Conservation (phyloP, 2,888 invertebrate species). For the Euzophera pinguis region DNA sequence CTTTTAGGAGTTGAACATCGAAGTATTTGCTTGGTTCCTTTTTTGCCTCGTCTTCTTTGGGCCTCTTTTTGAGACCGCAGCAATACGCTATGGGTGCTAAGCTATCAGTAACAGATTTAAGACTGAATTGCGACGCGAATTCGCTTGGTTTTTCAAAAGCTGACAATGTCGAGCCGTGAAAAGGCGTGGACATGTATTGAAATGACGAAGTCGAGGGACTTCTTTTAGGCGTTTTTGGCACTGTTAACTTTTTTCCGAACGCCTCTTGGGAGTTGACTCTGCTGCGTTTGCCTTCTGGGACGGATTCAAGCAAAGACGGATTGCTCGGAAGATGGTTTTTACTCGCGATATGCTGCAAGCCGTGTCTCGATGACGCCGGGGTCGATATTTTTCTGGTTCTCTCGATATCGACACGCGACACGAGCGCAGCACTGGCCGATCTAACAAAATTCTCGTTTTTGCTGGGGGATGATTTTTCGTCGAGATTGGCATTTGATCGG, state of each 20-base stretch:
- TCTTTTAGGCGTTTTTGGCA: slow-evolving; percentile 79
- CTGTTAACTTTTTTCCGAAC: slow-evolving; percentile 57
- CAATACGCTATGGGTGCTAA: slow-evolving; percentile 67
- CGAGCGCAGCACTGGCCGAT: slow-evolving; percentile 86
- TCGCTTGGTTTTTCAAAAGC: slow-evolving; percentile 87
- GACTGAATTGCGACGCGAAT: slow-evolving; percentile 87
- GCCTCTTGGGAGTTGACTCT: slow-evolving; percentile 59
- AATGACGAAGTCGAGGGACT: slow-evolving; percentile 91
- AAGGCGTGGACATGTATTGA: slow-evolving; percentile 91
- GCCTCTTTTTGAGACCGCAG: slow-evolving; percentile 55
- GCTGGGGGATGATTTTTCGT: slow-evolving; percentile 36
- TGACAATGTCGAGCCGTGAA: slow-evolving; percentile 90
- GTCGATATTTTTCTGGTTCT: slow-evolving; percentile 60
- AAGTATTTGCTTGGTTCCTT: slow-evolving; percentile 83
- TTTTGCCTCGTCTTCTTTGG: slow-evolving; percentile 50
- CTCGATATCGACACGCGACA: slow-evolving; percentile 61
- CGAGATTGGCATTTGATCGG: slow-evolving; percentile 41
- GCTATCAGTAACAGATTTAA: slow-evolving; percentile 83
- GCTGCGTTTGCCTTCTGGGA: slow-evolving; percentile 81
- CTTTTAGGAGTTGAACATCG: slow-evolving; percentile 85
- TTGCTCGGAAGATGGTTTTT: slow-evolving; percentile 83
- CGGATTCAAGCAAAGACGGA: slow-evolving; percentile 82
- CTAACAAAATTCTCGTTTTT: slow-evolving; percentile 69
- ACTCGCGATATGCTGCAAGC: slow-evolving; percentile 81
- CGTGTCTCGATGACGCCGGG: slow-evolving; percentile 55